Percentiles rank a stretch among this genome's conserved stretches.
phyloP scores from a whole-genome alignment of 2,113 vertebrate genomes.

The Rhegmatorhina hoffmannsi region DNA sequence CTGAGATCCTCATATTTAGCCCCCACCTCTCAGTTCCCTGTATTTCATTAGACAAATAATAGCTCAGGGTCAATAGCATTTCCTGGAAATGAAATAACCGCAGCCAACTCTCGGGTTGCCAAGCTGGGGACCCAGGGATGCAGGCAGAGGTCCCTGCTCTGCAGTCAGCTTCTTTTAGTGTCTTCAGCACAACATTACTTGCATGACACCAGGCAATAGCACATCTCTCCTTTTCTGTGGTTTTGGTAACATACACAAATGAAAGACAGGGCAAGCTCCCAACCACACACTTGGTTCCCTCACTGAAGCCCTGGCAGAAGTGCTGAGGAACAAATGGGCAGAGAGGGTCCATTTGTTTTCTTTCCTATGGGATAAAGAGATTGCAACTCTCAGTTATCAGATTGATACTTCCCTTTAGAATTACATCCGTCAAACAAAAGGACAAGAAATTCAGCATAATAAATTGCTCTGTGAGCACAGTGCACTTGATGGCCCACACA shows the following conservation, averaged over 20 bases:
- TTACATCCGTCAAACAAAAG: background rate
- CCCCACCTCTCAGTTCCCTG: background rate
- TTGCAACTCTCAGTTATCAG: background rate
- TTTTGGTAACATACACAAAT: background rate
- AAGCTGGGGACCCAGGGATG: background rate
- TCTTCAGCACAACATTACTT: background rate
- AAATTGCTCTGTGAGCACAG: background rate
- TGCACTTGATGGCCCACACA: too few relatives aligned
- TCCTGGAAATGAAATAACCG: constrained; percentile 46
- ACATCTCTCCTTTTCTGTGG: background rate
- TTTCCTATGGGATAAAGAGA: background rate
- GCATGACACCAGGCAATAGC: background rate
- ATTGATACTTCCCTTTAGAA: background rate
- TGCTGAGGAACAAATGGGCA: background rate
- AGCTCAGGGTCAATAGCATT: constrained; percentile 39
- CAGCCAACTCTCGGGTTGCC: background rate
- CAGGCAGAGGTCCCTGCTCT: background rate
- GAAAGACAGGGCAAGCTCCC: background rate
- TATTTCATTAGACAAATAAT: constrained; percentile 52
- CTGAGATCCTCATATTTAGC: background rate
- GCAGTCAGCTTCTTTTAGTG: background rate
- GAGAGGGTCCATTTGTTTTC: background rate
- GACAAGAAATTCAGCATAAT: background rate
- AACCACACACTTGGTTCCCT: background rate
- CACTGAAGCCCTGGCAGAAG: background rate